phyloP scores from a whole-genome alignment of 1,140 invertebrate genomes.

The Apocrypta bakeri region DNA sequence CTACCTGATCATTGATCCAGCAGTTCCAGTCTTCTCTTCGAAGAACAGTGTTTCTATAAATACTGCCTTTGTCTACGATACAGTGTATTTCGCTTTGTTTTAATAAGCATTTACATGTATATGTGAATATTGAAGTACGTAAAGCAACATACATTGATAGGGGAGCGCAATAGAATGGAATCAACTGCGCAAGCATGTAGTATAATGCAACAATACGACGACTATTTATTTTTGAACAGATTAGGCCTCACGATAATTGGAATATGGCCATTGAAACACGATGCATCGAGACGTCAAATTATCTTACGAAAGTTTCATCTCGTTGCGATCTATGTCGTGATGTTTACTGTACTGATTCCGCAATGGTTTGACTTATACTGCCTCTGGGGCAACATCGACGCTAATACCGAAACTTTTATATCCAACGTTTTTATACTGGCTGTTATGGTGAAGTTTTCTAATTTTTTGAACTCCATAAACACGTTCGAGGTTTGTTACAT shows the following conservation, averaged over 20 bases:
- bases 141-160: not conserved
- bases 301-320: not conserved
- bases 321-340: not conserved
- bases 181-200: no score
- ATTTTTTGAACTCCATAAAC: not conserved
- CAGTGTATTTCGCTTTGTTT: no score
- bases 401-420: slow-evolving; percentile 22
- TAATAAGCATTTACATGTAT: no score
- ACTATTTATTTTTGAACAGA: not conserved
- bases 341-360: not conserved
- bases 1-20: no score
- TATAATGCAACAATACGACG: slow-evolving; percentile 5
- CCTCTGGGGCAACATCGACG: slow-evolving; percentile 29
- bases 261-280: not conserved
- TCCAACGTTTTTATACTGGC: slow-evolving; percentile 4
- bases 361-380: slow-evolving; percentile 33
- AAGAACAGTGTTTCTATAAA: no score
- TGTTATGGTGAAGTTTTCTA: not conserved
- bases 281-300: not conserved
- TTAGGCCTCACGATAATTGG: not conserved
- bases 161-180: not conserved
- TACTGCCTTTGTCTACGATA: no score
- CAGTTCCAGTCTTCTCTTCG: no score
- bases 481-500: slow-evolving; percentile 14
- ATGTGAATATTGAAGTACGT: no score